Conservation (phyloP, 1,140 invertebrate species). For the Cyclina sinensis region DNA sequence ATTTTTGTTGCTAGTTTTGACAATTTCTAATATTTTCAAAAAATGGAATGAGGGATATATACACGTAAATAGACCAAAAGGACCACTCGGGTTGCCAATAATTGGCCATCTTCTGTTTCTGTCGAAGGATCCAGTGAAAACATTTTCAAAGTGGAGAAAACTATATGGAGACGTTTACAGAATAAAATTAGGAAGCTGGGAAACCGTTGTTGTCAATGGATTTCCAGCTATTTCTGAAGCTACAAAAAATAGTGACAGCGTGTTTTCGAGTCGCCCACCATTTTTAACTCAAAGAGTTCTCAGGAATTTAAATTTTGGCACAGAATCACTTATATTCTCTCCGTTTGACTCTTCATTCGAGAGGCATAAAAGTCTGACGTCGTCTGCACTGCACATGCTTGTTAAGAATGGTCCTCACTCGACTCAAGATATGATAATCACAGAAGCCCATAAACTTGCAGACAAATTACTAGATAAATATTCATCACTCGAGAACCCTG, state of each 20-base stretch:
- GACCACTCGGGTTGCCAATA: background rate
- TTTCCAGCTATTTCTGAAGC: conserved; percentile 43
- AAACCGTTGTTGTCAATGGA: conserved; percentile 63
- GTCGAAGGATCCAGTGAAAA: background rate
- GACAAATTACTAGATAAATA: background rate
- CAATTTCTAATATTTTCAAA: too few relatives aligned
- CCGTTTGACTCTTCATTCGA: background rate
- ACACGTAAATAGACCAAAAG: too few relatives aligned
- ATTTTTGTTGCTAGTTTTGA: too few relatives aligned
- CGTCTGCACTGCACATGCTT: background rate
- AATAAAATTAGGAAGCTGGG: conserved; percentile 49
- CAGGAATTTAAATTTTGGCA: background rate
- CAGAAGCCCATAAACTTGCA: background rate
- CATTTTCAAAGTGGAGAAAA: background rate
- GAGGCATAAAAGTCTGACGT: background rate
- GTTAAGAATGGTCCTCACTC: background rate
- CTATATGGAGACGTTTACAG: conserved; percentile 67
- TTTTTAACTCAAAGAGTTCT: conserved; percentile 13
- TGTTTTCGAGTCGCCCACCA: conserved; percentile 62
- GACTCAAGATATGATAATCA: conserved; percentile 4
- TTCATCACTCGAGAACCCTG: too few relatives aligned
- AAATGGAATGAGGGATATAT: too few relatives aligned
- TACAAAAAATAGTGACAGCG: conserved; percentile 40
- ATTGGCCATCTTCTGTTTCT: background rate
- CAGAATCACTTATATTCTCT: background rate